Evolutionary conservation across 1,140 invertebrate genomes (phyloP).

Genomic region (Catajapyx aquilonaris): DNA sequence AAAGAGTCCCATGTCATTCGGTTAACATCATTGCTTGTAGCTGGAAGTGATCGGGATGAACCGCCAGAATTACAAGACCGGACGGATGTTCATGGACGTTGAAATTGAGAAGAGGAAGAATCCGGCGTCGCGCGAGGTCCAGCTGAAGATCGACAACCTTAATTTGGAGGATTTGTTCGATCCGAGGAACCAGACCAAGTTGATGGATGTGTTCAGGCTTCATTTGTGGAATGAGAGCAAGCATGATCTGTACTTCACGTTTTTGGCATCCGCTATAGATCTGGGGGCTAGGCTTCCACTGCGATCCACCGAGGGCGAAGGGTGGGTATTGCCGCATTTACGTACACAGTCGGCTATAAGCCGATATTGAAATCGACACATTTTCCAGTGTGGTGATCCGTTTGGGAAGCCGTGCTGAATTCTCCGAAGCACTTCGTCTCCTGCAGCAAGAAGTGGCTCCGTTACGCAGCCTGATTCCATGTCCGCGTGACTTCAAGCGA

Average conservation of each 20-base stretch:
- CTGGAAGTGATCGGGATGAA: constrained; percentile 55
- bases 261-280: constrained; percentile 58
- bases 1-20: neutral
- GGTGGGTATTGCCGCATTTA: too few relatives aligned
- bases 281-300: constrained; percentile 59
- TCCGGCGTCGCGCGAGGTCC: constrained; percentile 48
- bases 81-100: constrained; percentile 35
- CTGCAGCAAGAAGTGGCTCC: constrained; percentile 64
- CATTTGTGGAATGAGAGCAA: constrained; percentile 30
- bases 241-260: constrained; percentile 53
- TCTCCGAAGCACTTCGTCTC: constrained; percentile 46
- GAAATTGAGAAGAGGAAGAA: constrained; percentile 36
- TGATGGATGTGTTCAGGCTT: constrained; percentile 49
- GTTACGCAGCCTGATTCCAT: constrained; percentile 42
- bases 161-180: constrained; percentile 65
- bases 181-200: constrained; percentile 33
- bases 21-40: constrained; percentile 20
- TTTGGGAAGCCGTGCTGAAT: constrained; percentile 47
- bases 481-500: constrained; percentile 58
- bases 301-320: constrained; percentile 61
- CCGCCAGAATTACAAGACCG: constrained; percentile 51
- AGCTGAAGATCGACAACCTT: constrained; percentile 70
- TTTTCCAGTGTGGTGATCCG: constrained; percentile 50
- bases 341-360: neutral
- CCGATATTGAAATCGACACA: constrained; percentile 1